These are phyloP conservation scores for Drosophila austrosaltans DNA, from an alignment of 2,888 invertebrate species.

Conservation along the genomic window DNA sequence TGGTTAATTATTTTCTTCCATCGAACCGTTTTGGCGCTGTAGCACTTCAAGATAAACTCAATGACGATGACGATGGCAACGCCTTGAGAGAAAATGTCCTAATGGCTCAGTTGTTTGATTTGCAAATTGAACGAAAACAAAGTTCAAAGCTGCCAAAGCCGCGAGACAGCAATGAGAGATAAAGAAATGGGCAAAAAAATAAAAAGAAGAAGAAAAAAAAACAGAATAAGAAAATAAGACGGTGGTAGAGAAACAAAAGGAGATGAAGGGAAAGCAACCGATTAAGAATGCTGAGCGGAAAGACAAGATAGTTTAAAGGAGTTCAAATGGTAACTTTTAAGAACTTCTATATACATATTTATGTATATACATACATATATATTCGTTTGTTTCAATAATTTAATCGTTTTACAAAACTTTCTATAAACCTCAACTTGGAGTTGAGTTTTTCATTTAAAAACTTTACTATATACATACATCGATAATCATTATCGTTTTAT, in stretches of 20 bases:
- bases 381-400: too few species aligned
- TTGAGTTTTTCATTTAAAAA: too few species aligned
- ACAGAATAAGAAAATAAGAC: slow-evolving; percentile 4
- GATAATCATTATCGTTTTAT: too few species aligned
- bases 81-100: slow-evolving; percentile 48
- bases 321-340: not conserved
- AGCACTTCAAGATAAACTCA: slow-evolving; percentile 26
- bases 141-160: slow-evolving; percentile 50
- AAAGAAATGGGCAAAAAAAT: slow-evolving; percentile 5
- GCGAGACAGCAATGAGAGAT: slow-evolving; percentile 5
- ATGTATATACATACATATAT: too few species aligned
- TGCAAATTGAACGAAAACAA: slow-evolving; percentile 77
- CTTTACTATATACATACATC: too few species aligned
- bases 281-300: not conserved
- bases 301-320: not conserved
- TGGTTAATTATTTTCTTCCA: slow-evolving; percentile 18
- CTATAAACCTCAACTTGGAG: too few species aligned
- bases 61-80: not conserved
- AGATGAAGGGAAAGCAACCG: not conserved
- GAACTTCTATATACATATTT: not conserved
- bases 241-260: not conserved
- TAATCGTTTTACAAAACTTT: too few species aligned
- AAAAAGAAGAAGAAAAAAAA: not conserved
- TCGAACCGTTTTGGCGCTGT: not conserved
- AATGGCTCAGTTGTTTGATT: slow-evolving; percentile 71